A percentile compares a stretch with the other conserved stretches of the same genome.
phyloP scores from a whole-genome alignment of 1,140 invertebrate genomes.

The Bombus polaris region DNA sequence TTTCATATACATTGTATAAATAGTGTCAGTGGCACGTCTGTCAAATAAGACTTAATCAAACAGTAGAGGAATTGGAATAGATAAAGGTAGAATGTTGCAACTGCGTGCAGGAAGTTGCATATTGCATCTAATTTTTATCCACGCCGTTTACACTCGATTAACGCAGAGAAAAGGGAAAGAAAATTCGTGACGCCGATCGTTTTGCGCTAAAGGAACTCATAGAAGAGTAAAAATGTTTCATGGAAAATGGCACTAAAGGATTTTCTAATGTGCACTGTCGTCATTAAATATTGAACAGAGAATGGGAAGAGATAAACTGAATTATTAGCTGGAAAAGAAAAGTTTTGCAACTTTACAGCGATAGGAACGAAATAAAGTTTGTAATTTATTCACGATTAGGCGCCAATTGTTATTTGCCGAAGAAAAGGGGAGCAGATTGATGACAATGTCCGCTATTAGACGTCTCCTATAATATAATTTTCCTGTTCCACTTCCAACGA shows the following conservation, averaged over 20 bases:
- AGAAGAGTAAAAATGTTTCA: neutral
- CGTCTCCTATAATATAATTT: neutral
- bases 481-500: neutral
- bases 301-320: neutral
- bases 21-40: neutral
- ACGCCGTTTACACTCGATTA: neutral
- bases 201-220: neutral
- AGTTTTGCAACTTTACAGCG: neutral
- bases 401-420: neutral
- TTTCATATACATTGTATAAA: neutral
- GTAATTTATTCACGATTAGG: neutral
- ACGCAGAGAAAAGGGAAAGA: neutral
- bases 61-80: neutral
- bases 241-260: neutral
- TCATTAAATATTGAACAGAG: neutral
- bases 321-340: neutral
- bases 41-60: slow-evolving; percentile 3
- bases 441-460: neutral
- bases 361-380: neutral
- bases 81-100: neutral
- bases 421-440: too few relatives aligned
- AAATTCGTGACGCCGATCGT: neutral
- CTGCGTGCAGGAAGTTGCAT: neutral
- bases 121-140: neutral
- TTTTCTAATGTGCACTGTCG: neutral